These are phyloP conservation scores for Zaprionus obscuricornis DNA, from an alignment of 2,888 invertebrate genomes.

Conservation along the genomic window DNA sequence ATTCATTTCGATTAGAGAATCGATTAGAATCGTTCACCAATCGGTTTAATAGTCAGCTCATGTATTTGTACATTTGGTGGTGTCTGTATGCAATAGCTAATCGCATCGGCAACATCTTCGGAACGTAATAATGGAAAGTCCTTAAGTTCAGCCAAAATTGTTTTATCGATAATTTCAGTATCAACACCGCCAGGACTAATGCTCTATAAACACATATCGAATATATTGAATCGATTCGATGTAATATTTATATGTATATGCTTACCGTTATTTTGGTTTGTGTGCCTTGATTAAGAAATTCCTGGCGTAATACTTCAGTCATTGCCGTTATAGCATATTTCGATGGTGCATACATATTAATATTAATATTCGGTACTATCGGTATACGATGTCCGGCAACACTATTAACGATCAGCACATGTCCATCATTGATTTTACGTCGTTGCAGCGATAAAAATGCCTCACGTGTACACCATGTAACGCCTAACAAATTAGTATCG, in stretches of 20 bases:
- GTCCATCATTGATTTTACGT: slow-evolving; percentile 81
- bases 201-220: slow-evolving; percentile 44
- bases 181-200: slow-evolving; percentile 58
- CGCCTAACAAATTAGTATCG: slow-evolving; percentile 15
- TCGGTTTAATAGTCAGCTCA: slow-evolving; percentile 39
- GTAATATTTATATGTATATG: not conserved
- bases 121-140: slow-evolving; percentile 45
- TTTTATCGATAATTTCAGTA: slow-evolving; percentile 51
- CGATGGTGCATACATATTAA: slow-evolving; percentile 71
- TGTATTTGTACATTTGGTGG: slow-evolving; percentile 62
- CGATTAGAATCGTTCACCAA: too few species aligned
- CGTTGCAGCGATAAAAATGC: slow-evolving; percentile 83
- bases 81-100: slow-evolving; percentile 65
- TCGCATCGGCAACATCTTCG: slow-evolving; percentile 68
- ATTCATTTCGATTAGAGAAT: too few species aligned
- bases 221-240: not conserved
- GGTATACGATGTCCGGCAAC: slow-evolving; percentile 66
- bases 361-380: slow-evolving; percentile 36
- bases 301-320: slow-evolving; percentile 69
- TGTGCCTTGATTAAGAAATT: slow-evolving; percentile 55
- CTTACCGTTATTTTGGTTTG: slow-evolving; percentile 52
- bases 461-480: slow-evolving; percentile 82
- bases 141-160: too few species aligned
- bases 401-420: slow-evolving; percentile 83
- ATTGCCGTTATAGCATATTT: slow-evolving; percentile 73